Conservation (phyloP, 2,888 invertebrate genomes). For the Antheraea yamamai region DNA sequence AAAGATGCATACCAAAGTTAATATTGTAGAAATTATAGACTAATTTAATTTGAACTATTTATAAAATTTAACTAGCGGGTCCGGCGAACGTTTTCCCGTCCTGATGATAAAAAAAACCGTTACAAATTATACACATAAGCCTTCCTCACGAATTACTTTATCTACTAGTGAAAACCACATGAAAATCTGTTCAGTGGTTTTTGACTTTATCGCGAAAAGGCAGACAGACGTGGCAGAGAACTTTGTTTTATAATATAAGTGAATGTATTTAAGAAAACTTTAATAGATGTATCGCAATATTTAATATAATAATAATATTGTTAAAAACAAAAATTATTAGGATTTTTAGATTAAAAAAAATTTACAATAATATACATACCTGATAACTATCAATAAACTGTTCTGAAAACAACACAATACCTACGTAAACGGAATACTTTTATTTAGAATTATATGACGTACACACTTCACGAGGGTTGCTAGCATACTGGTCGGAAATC, state of each 20-base stretch:
- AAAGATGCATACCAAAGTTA: neutral
- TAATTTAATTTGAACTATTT: neutral
- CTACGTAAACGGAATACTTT: slow-evolving; percentile 9
- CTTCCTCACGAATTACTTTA: no score
- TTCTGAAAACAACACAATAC: neutral
- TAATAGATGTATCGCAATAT: neutral
- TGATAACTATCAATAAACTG: neutral
- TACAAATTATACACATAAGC: no score
- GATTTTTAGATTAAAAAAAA: neutral
- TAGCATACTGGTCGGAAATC: slow-evolving; percentile 49
- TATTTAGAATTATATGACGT: slow-evolving; percentile 7
- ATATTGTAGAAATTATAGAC: neutral
- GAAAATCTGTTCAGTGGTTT: no score
- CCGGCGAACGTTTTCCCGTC: no score
- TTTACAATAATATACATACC: neutral
- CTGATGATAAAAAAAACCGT: no score
- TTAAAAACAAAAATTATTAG: neutral
- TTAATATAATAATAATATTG: neutral
- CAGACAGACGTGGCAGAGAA: no score
- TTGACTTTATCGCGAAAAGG: no score
- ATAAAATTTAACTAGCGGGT: neutral
- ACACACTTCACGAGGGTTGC: slow-evolving; percentile 1
- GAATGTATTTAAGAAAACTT: neutral
- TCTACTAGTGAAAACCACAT: no score
- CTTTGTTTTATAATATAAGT: no score